Conservation (phyloP, 2,113 vertebrate genomes). For the Rana temporaria region DNA sequence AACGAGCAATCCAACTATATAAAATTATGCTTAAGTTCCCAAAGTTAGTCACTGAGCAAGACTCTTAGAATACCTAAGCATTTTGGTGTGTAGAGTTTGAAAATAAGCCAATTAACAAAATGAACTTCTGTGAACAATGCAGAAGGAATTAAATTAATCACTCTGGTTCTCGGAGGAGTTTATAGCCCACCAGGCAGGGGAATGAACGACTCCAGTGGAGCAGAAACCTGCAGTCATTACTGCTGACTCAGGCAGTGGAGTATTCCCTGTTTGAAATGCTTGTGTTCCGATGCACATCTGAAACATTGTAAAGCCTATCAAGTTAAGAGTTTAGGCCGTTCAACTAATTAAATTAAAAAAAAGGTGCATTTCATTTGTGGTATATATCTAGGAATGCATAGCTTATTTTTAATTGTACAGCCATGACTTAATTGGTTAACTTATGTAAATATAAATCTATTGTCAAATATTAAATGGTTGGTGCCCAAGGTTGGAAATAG, state of each 20-base stretch:
- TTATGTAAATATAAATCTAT: no score
- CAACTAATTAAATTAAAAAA: not conserved
- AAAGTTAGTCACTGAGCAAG: not conserved
- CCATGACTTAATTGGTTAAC: no score
- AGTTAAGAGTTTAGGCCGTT: not conserved
- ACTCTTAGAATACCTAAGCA: constrained; percentile 7
- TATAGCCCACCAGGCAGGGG: constrained; percentile 8
- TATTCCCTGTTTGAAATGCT: constrained; percentile 15
- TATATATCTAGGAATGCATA: no score
- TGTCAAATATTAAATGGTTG: no score
- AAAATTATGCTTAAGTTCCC: not conserved
- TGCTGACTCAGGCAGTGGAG: constrained; percentile 11
- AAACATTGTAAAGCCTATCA: not conserved
- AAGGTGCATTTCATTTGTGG: no score
- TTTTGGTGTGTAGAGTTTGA: constrained; percentile 35
- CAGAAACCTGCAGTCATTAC: constrained; percentile 39
- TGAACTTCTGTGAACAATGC: constrained; percentile 35
- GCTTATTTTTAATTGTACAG: no score
- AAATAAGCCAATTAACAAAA: constrained; percentile 38
- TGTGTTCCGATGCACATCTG: not conserved
- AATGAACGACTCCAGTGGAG: constrained; percentile 33
- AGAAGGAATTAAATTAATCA: constrained; percentile 45
- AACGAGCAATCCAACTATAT: not conserved
- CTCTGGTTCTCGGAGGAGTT: constrained; percentile 24
- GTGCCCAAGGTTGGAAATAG: no score